Base-by-base conservation (phyloP, 2,888 invertebrate genomes). In the Chelonus formosanus region DNA sequence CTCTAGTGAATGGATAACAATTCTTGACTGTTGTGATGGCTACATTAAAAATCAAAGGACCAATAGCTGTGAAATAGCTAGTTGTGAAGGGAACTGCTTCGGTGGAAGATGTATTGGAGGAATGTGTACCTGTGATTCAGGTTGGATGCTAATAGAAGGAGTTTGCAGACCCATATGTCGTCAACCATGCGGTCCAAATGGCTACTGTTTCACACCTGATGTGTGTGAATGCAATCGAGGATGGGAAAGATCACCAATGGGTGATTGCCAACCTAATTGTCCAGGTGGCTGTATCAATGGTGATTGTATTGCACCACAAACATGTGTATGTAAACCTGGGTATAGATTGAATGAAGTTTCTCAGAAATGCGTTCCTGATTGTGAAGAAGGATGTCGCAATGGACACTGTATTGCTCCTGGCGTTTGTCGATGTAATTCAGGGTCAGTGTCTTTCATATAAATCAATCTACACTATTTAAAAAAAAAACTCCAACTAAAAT, bases 71-170 rank as follows among this genome's bases (percentile, higher is more conserved):
- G 88, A 88, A 52, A 88, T 20, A 47, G 35, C 8, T 5, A 31
- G 10, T 5, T 93, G 93, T 76, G 86, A 88, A 3, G 84, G 86
- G 34, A 88, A 89, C 5, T 93, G 93, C 73, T 79, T 89, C 60
- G 92, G 92, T 73, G 92, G 91, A 20, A 84, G 87, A 36, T 93
- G 93, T 78, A 86, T 88, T 0, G 88, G 88, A 0, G 90, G 90
- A 0, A 86, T 86, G 0, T 93, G 92, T 85, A 85, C 85, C 5
- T 90, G 91, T 79, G 87, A 86, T 74, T 85, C 87, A 5, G 90
- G 90, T 53, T 89, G 88, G 69, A 84, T 87, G 0, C 86, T 88
- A 55, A 86, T 87, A 0, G 86, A 86, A 44, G 93, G 93, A 69
- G 84, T 87, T 5, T 93, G 93, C 75, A 88, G 87, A 76, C 82